Evolutionary conservation across 2,888 invertebrate genomes (phyloP), one percentile per base, ranked within the genome.

Genomic region (Acleris laterana): DNA sequence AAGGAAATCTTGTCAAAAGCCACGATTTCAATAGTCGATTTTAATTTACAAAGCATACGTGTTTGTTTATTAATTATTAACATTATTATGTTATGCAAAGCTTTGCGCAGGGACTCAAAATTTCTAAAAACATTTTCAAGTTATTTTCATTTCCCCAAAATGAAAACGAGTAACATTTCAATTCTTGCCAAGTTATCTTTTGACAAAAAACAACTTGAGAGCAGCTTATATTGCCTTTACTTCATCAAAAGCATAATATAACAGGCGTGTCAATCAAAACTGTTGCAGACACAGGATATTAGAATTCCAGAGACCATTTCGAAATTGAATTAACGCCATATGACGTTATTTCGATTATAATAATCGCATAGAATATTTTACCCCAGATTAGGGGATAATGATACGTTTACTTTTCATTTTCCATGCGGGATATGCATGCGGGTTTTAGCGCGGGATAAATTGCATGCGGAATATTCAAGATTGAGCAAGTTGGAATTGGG

Each of bases 381-480:
- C n/a, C 32, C 20, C 25, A 77, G 79, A 84, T 84, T 81, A 85
- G 78, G 73, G 71, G 69, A 76, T 77, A 83, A 80, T 83, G 79
- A 83, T 72, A 69, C 72, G 84, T 86, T 87, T 85, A 81, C 86
- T 82, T 87, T 87, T 81, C 81, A 85, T 87, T 83, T 79, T 76
- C 11, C 50, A 17, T 22, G 20, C 25, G 17, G 42, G 42, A 22
- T 38, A 22, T 62, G 38, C 53, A 62, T 49, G 32, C 62, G 48
- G 38, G 16, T 38, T 25, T 48, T 48, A 53, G 28, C 50, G 74
- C 65, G 52, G 57, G 61, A 61, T 51, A 22, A 32, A 63, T 63
- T 63, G 59, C 68, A 49, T 48, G 70, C 69, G 69, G 73, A 69
- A 69, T 73, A 68, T 72, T 71, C 69, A 60, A 71, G 74, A 75